phyloP scores from a whole-genome alignment of 2,888 invertebrate genomes.

The Ectemnius lituratus region DNA sequence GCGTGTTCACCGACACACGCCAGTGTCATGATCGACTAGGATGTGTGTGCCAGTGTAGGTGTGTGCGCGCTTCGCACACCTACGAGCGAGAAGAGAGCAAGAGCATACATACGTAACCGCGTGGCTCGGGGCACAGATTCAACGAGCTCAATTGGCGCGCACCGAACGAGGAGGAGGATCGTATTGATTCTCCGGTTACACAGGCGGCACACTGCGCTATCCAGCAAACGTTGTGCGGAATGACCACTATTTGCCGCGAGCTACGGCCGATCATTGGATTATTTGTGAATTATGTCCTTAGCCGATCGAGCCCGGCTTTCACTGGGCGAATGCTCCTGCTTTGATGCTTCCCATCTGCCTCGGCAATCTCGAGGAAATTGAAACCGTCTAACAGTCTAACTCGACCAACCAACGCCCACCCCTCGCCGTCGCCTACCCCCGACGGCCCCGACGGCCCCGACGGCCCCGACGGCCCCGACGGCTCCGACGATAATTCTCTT shows the following conservation, averaged over 20 bases:
- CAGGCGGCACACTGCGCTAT: conserved; percentile 52
- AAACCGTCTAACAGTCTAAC: too few species aligned
- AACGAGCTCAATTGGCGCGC: conserved; percentile 76
- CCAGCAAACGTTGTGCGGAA: conserved; percentile 22
- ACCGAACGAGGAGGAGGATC: conserved; percentile 69
- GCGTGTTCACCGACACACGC: background rate
- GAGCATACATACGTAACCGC: conserved; percentile 70
- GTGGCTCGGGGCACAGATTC: conserved; percentile 76
- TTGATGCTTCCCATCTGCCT: too few species aligned
- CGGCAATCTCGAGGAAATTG: too few species aligned
- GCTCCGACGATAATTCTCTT: too few species aligned
- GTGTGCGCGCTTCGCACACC: conserved; percentile 26
- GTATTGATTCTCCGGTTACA: conserved; percentile 73
- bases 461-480: too few species aligned
- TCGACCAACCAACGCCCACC: too few species aligned
- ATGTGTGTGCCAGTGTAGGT: conserved; percentile 16
- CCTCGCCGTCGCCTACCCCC: too few species aligned
- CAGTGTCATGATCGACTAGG: too few species aligned
- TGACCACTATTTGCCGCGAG: conserved; percentile 32
- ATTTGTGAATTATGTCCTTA: too few species aligned
- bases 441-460: too few species aligned
- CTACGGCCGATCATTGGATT: conserved; percentile 28
- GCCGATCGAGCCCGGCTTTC: too few species aligned
- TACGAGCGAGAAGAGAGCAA: conserved; percentile 25
- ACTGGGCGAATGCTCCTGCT: too few species aligned